Base-by-base conservation (phyloP, 2,797 vertebrate species). In the Enteromius mattozi region DNA sequence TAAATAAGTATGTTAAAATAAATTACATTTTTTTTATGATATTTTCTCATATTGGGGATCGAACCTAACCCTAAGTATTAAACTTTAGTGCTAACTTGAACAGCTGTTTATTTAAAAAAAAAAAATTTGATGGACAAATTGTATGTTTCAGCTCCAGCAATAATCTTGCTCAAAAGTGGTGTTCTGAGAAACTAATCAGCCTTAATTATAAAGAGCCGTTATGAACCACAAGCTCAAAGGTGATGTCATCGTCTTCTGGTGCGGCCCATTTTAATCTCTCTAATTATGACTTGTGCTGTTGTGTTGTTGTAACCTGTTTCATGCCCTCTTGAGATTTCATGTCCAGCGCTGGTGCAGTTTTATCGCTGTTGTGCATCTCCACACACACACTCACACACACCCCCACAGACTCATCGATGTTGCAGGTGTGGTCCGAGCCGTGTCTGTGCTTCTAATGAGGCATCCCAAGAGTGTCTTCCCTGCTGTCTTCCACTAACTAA, bases 381-480 rank as follows among this genome's bases (percentile, higher is more conserved):
- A 81, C 42, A 71, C 42, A 24, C 71, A 80, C 35, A 35, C 35
- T 3, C 35, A 35, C 37, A 37, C 37, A 51, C 59, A 54, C 70
- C 77, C 40, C 61, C 42, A 24, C 71, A 80, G 35, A 66, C 54
- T 47, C 75, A 80, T 30, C 70, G 24, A 37, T 35, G 37, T 27
- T 40, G 63, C 85, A 89, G 85, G 86, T 87, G 85, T 79, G 76
- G 82, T 49, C 30, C 37, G 37, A 70, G 33, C 27, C 13, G 33
- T 72, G 75, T 84, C n/a, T 84, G 42, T 54, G 85, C 47, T 76
- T 69, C 70, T 87, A 87, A 89, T 86, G 84, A 89, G 69, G 61
- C 71, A 59, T 86, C 85, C 88, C 85, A 85, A 78, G 88, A 72
- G 85, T 68, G 79, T 77, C 74, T 83, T 69, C 63, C 72, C 49